Percentiles rank a stretch among this genome's conserved stretches.
Evolutionary conservation across 1,140 invertebrate species (phyloP).

Genomic region (Drosophila baimaii): DNA sequence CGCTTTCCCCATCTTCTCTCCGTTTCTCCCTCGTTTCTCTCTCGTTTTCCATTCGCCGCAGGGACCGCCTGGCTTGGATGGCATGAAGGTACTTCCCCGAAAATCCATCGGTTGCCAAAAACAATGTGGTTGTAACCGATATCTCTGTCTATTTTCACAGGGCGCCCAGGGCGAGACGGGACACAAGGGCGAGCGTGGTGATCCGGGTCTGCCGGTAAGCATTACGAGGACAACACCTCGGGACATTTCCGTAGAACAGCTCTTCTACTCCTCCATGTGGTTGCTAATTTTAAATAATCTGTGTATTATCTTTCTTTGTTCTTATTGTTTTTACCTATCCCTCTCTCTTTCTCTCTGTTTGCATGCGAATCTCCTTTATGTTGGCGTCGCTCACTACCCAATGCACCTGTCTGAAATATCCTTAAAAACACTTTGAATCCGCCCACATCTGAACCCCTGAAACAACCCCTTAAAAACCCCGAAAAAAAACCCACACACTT

Average conservation of each 20-base stretch:
- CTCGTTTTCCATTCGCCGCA: conserved; percentile 81
- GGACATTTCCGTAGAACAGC: conserved; percentile 22
- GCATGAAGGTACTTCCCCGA: conserved; percentile 88
- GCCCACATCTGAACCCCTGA: conserved; percentile 22
- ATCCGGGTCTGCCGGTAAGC: conserved; percentile 94
- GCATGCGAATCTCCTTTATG: conserved; percentile 60
- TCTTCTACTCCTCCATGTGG: conserved; percentile 62
- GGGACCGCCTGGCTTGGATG: conserved; percentile 90
- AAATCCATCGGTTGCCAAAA: conserved; percentile 19
- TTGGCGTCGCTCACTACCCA: conserved; percentile 61
- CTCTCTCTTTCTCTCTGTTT: conserved; percentile 37
- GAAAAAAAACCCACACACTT: conserved; percentile 25
- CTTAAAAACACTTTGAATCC: conserved; percentile 20
- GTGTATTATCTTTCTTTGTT: conserved; percentile 59
- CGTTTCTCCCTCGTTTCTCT: conserved; percentile 25
- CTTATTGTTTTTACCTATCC: conserved; percentile 41
- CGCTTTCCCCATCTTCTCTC: conserved; percentile 32
- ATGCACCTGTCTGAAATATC: conserved; percentile 39
- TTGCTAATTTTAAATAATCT: conserved; percentile 77
- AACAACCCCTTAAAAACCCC: conserved; percentile 5
- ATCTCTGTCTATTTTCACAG: conserved; percentile 84
- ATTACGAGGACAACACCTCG: background rate
- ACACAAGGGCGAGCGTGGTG: conserved; percentile 94
- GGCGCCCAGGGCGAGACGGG: conserved; percentile 96
- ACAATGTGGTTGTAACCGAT: conserved; percentile 26